Evolutionary conservation across 2,888 invertebrate genomes (phyloP), one percentile per base, ranked within the genome.

Genomic region (Biston betularia): DNA sequence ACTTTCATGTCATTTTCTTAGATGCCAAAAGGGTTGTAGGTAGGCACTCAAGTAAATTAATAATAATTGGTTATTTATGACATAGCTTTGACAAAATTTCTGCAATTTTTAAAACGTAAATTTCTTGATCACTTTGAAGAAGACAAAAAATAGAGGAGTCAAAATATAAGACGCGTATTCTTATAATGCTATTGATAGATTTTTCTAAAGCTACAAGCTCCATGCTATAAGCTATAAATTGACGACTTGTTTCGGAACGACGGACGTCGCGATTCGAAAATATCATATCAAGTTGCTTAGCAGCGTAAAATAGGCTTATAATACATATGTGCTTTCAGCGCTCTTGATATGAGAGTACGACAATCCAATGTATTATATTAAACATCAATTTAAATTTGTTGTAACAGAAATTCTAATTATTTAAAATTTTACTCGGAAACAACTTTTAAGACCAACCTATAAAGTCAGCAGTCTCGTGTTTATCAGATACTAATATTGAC

Each of bases 231-330:
- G 40, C 38, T 58, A 58, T 49, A 49, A 38, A 58, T 58, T 58
- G 49, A 46, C 56, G 44, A 46, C 45, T 45, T 56, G 45, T 34
- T 35, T 6, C 56, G 45, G 35, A 56, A 56, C 56, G 45, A 56
- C 42, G n/a, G 45, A 56, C 42, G n/a, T 54, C 24, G 52, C 52
- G 35, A 53, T 53, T 53, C 52, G 52, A 53, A 15, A 33, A 55
- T n/a, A 33, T n/a, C 45, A 56, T 56, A 50, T 59, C 58, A 49
- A 40, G 48, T 58, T 44, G 38, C 48, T 40, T 58, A 58, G 49
- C 45, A 49, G 33, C 38, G 40, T 48, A 40, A 58, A 34, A 49
- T 49, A 49, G 48, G 35, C 14, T 45, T 56, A 9, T 38, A 38
- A 38, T 35, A 35, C 4, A 7, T 35, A 35, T 35, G 45, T 56